Evolutionary conservation across 2,113 vertebrate genomes (phyloP).

Genomic region (Gymnobelideus leadbeateri): DNA sequence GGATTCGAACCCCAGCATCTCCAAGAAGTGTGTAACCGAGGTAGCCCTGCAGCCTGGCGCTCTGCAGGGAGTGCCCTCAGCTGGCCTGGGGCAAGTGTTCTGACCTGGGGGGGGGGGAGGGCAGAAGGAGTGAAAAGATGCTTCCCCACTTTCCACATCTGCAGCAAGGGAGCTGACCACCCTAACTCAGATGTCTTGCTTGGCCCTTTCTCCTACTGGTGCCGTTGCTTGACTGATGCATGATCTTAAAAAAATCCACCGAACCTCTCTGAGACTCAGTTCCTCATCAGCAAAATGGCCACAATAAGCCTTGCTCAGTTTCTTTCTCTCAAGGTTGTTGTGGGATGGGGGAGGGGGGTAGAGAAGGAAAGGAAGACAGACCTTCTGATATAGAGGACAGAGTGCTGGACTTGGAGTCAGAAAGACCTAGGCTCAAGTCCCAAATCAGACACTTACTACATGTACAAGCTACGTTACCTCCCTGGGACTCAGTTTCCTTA

Average conservation of each 20-base stretch:
- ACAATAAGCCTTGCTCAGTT: too few relatives aligned
- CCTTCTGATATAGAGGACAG: not conserved
- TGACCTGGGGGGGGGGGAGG: not conserved
- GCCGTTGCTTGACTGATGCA: not conserved
- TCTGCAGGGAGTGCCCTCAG: not conserved
- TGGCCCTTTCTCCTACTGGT: not conserved
- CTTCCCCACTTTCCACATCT: not conserved
- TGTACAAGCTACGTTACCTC: too few relatives aligned
- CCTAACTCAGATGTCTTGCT: not conserved
- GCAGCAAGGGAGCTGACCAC: not conserved
- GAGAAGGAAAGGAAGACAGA: slow-evolving; percentile 60
- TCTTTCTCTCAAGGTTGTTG: too few relatives aligned
- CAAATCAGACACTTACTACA: not conserved
- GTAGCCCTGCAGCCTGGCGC: too few relatives aligned
- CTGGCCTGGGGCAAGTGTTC: too few relatives aligned
- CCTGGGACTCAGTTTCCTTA: not conserved
- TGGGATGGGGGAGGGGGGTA: slow-evolving; percentile 64
- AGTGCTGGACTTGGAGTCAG: too few relatives aligned
- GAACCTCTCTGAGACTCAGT: slow-evolving; percentile 22
- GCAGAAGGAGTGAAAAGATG: too few relatives aligned
- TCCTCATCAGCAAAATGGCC: not conserved
- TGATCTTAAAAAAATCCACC: slow-evolving; percentile 2
- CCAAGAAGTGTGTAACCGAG: not conserved
- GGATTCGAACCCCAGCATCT: not conserved
- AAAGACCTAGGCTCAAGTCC: too few relatives aligned